These are phyloP conservation scores for Heliocidaris erythrogramma DNA, from an alignment of 35 echinoderm and acorn worm genomes.

Conservation along the genomic window DNA sequence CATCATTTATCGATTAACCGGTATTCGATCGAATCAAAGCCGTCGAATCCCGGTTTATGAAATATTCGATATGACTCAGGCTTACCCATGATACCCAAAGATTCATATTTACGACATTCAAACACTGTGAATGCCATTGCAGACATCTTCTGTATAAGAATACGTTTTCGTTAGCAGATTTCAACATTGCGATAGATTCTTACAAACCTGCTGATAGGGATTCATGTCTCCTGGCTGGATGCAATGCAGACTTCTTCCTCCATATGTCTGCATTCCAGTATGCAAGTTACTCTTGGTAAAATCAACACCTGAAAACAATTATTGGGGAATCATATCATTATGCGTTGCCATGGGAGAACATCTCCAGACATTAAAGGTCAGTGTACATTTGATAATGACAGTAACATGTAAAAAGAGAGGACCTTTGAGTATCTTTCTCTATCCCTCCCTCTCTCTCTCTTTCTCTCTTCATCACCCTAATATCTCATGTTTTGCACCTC, in stretches of 20 bases:
- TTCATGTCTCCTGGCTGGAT: constrained; percentile 55
- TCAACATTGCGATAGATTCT: background rate
- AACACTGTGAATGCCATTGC: background rate
- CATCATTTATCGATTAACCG: too few relatives aligned
- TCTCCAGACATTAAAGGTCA: background rate
- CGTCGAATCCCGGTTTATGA: too few relatives aligned
- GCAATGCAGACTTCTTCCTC: constrained; percentile 66
- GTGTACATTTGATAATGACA: too few relatives aligned
- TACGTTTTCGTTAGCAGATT: background rate
- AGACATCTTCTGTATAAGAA: background rate
- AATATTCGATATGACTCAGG: too few relatives aligned
- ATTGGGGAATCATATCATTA: background rate
- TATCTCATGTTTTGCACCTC: too few relatives aligned
- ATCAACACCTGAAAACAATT: constrained; percentile 78
- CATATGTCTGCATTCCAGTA: constrained; percentile 72
- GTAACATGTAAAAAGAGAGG: too few relatives aligned
- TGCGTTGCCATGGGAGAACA: background rate
- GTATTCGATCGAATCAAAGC: too few relatives aligned
- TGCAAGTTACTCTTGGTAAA: constrained; percentile 89
- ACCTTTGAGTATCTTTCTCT: background rate
- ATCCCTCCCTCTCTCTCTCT: background rate
- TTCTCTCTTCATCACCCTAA: background rate
- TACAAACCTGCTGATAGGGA: constrained; percentile 87
- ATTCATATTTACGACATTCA: background rate
- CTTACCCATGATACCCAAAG: too few relatives aligned